Conservation (phyloP, 1,140 invertebrate genomes). For the Procambarus clarkii region DNA sequence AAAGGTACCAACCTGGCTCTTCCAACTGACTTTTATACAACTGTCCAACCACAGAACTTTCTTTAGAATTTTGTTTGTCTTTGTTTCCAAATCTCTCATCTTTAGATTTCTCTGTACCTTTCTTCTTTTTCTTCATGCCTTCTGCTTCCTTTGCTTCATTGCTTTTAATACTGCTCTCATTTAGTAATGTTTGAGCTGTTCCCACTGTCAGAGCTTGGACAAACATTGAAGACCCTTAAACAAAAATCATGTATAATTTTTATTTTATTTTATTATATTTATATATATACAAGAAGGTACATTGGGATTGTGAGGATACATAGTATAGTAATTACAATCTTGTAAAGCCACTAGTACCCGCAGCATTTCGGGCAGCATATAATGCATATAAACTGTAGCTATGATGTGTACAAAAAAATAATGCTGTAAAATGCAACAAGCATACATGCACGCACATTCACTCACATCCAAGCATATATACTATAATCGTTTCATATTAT, state of each 20-base stretch:
- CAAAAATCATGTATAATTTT: background rate
- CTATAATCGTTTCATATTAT: too few relatives aligned
- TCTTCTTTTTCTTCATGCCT: background rate
- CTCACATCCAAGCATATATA: too few relatives aligned
- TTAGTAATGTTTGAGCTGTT: background rate
- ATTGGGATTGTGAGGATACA: too few relatives aligned
- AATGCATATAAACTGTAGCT: too few relatives aligned
- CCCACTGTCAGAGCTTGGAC: background rate
- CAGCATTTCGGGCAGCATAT: too few relatives aligned
- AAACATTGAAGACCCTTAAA: slow-evolving; percentile 29
- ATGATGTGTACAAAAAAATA: too few relatives aligned
- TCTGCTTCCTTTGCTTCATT: background rate
- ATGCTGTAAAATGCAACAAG: too few relatives aligned
- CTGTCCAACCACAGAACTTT: background rate
- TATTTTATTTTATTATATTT: too few relatives aligned
- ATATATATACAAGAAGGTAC: too few relatives aligned
- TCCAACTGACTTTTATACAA: background rate
- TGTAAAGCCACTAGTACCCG: too few relatives aligned
- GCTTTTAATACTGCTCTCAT: background rate
- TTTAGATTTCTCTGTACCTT: background rate
- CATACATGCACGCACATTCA: too few relatives aligned
- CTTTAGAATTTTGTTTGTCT: background rate
- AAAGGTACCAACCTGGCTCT: slow-evolving; percentile 30
- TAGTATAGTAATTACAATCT: too few relatives aligned
- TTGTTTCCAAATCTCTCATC: background rate